Evolutionary conservation across 2,113 vertebrate genomes (phyloP).

Genomic region (Silurus glanis): DNA sequence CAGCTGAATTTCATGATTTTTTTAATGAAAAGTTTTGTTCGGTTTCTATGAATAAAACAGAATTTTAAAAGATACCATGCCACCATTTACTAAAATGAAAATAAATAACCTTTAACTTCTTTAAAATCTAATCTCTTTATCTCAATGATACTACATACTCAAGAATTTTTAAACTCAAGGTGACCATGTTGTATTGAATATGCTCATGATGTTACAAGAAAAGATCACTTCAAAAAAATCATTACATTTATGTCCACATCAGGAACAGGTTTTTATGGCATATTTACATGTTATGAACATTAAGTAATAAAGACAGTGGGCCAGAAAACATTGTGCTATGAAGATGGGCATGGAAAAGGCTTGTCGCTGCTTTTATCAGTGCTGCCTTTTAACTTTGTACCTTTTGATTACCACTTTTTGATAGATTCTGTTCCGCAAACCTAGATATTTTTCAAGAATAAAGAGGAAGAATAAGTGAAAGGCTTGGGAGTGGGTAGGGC

Average conservation of each 20-base stretch:
- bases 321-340: slow-evolving; percentile 43
- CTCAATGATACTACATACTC: neutral
- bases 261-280: neutral
- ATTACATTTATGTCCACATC: neutral
- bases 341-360: neutral
- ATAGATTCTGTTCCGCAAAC: neutral
- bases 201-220: neutral
- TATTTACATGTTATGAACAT: neutral
- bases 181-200: neutral
- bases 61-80: neutral
- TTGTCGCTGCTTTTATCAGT: neutral
- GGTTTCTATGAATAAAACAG: neutral
- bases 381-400: slow-evolving; percentile 11
- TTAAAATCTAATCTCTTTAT: neutral
- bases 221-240: neutral
- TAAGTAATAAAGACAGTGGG: slow-evolving; percentile 51
- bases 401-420: neutral
- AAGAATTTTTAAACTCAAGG: neutral
- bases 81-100: neutral
- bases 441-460: neutral
- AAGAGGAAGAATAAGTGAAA: neutral
- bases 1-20: neutral
- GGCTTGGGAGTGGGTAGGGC: neutral
- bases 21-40: neutral
- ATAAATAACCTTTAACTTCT: neutral